Evolutionary conservation across 2,113 vertebrate genomes (phyloP), one percentile per base, ranked within the genome.

Genomic region (Bubo scandiacus): DNA sequence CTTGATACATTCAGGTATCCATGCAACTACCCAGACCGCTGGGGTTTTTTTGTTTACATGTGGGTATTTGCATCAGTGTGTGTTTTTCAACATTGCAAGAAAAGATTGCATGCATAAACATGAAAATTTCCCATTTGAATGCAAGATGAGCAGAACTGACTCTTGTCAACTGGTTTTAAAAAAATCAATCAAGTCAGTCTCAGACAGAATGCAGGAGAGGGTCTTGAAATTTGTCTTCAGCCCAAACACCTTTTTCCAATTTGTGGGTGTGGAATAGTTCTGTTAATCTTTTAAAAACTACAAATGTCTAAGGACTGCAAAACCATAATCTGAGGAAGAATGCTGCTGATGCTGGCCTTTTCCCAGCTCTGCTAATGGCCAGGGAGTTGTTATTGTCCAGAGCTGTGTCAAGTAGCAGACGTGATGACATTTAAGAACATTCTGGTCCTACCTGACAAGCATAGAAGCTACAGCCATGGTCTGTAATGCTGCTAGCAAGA

Each of bases 1-100:
- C 11, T 54, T 22, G 16, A 38, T 6, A 15, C 4, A 17, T 43
- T 59, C 2, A 1, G 22, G 42, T 43, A 34, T 22, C 21, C 20
- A 14, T 3, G 20, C 23, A 70, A 38, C 12, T 42, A 3, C 11
- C 52, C 30, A 45, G 36, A 32, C 17, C 2, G 1, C 0, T 10
- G 52, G 15, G 7, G 8, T 1, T 43, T 34, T 34, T 34, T 36
- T 62, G 29, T n/a, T 75, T 19, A 27, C 27, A 11, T 7, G 3
- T 2, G 2, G 0, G 0, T 30, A 16, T 30, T 66, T 52, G 32
- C 45, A 74, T 8, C 62, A 21, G 38, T 2, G 6, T 3, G 9
- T 10, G 5, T 27, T 61, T 68, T 38, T 6, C 29, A 36, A 25
- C 11, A 2, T 0, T 8, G 23, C 58, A 58, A 38, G 58, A 34